Evolutionary conservation across 35 echinoderm and acorn worm genomes (phyloP).

Genomic region (Apostichopus japonicus): DNA sequence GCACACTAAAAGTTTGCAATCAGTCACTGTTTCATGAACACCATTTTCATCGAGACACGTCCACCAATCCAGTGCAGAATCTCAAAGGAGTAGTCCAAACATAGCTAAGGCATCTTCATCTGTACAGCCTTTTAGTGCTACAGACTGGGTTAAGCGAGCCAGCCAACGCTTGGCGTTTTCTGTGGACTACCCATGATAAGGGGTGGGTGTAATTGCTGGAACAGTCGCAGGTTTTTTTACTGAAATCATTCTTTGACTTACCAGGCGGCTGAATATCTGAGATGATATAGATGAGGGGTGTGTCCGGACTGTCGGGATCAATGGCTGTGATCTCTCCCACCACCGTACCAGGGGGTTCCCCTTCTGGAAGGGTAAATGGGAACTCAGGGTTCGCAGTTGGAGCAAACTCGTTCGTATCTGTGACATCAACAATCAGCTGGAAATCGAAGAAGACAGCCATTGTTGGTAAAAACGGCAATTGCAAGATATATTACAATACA

Average conservation of each 20-base stretch:
- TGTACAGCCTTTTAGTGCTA: no score
- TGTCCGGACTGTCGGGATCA: conserved; percentile 73
- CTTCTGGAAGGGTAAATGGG: conserved; percentile 65
- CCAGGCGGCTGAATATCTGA: conserved; percentile 53
- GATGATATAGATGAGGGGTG: conserved; percentile 65
- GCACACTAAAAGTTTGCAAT: no score
- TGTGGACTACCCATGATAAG: no score
- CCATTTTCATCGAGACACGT: no score
- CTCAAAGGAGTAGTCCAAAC: no score
- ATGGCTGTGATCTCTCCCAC: conserved; percentile 74
- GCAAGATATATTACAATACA: not conserved
- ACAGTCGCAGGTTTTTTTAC: no score
- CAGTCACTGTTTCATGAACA: no score
- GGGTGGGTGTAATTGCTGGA: no score
- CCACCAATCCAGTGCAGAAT: no score
- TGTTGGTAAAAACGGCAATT: not conserved
- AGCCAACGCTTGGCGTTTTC: no score
- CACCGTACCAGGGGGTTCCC: conserved; percentile 31
- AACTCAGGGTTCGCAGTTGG: conserved; percentile 50
- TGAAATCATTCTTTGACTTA: conserved; percentile 10
- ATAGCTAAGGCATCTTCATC: no score
- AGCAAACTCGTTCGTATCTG: conserved; percentile 82
- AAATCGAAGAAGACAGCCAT: not conserved
- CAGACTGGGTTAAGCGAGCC: no score
- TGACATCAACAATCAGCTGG: conserved; percentile 75